phyloP scores from a whole-genome alignment of 2,888 invertebrate genomes.

The Euzetes globulus region DNA sequence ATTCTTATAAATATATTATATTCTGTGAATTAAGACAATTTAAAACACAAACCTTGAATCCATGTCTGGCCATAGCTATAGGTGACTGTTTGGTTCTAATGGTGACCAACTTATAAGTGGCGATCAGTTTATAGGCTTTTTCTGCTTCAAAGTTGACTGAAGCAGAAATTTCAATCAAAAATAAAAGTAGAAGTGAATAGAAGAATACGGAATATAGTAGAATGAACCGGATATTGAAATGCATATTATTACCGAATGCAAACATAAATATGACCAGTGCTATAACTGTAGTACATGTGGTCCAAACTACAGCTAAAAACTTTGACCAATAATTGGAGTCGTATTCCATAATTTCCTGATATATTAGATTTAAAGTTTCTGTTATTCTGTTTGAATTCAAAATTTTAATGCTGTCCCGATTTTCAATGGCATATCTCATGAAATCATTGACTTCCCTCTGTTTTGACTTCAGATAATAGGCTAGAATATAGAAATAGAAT shows the following conservation, averaged over 20 bases:
- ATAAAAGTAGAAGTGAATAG: neutral
- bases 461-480: slow-evolving; percentile 5
- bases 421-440: neutral
- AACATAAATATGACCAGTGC: neutral
- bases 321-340: neutral
- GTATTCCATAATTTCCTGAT: neutral
- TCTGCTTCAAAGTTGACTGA: neutral
- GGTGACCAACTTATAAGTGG: neutral
- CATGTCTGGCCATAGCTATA: neutral
- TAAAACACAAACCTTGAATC: neutral
- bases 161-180: neutral
- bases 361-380: neutral
- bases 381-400: neutral
- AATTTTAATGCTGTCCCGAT: neutral
- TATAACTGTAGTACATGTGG: neutral
- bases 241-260: neutral
- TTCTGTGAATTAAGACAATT: no score
- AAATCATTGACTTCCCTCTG: slow-evolving; percentile 2
- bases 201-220: neutral
- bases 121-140: neutral
- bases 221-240: neutral
- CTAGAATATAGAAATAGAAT: slow-evolving; percentile 22
- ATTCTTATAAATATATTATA: no score
- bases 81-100: neutral
- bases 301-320: neutral